These are phyloP conservation scores for Antitype chi DNA, from an alignment of 2,888 invertebrate species.

Conservation along the genomic window DNA sequence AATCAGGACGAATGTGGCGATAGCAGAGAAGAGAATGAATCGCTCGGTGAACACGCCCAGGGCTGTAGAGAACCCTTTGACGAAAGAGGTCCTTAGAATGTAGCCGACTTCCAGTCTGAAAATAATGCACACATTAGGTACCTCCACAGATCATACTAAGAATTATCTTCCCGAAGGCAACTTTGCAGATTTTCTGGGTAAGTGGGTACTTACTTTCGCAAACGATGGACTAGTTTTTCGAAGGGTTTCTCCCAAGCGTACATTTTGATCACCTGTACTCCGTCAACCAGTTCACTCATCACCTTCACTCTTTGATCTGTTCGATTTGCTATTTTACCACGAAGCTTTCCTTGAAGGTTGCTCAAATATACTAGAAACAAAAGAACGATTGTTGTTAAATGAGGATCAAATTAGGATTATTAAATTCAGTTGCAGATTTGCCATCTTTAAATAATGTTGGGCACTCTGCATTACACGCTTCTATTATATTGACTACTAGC, in stretches of 20 bases:
- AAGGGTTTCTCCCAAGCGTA: slow-evolving; percentile 96
- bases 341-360: slow-evolving; percentile 82
- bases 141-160: too few species aligned
- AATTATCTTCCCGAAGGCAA: background rate
- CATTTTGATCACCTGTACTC: slow-evolving; percentile 96
- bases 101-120: slow-evolving; percentile 92
- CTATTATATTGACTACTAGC: background rate
- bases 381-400: background rate
- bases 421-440: background rate
- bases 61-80: slow-evolving; percentile 92
- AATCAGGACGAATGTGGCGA: slow-evolving; percentile 93
- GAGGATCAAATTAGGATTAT: background rate
- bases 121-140: background rate
- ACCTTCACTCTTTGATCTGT: slow-evolving; percentile 94
- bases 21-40: slow-evolving; percentile 94
- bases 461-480: background rate
- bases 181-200: background rate
- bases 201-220: slow-evolving; percentile 91
- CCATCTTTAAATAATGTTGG: background rate
- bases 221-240: slow-evolving; percentile 91
- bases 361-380: slow-evolving; percentile 82
- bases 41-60: slow-evolving; percentile 95
- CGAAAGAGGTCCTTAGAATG: slow-evolving; percentile 92
- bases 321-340: slow-evolving; percentile 92
- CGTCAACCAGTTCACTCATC: slow-evolving; percentile 95